Evolutionary conservation across 2,113 vertebrate species (phyloP).

Genomic region (Origma solitaria): DNA sequence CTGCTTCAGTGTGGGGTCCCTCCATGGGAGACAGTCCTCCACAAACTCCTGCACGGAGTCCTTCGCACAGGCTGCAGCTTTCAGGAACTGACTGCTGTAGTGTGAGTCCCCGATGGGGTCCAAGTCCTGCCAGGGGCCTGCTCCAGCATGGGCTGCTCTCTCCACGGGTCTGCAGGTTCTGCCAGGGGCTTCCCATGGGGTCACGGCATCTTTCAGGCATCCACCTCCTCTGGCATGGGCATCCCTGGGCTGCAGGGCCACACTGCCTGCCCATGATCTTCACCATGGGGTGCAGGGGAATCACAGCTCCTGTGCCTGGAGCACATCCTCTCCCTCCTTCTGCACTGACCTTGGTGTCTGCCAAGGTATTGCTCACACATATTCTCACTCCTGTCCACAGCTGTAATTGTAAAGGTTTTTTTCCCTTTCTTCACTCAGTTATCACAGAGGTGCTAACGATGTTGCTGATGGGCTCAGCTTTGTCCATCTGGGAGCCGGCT

Average conservation of each 20-base stretch:
- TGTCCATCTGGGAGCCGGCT: neutral
- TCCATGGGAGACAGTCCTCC: neutral
- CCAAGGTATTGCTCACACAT: neutral
- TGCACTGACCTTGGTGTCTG: neutral
- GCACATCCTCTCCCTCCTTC: neutral
- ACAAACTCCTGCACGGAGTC: too few species aligned
- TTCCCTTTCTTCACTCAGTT: neutral
- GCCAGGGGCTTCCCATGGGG: too few species aligned
- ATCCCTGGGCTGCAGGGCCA: too few species aligned
- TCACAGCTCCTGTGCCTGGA: fast-evolving
- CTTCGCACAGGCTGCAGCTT: neutral
- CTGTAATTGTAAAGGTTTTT: neutral
- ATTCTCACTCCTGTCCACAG: neutral
- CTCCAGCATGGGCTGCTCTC: neutral
- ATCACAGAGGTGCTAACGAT: neutral
- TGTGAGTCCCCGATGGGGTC: neutral
- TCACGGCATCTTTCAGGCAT: too few species aligned
- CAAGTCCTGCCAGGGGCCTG: neutral
- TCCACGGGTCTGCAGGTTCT: neutral
- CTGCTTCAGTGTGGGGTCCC: neutral
- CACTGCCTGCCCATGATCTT: too few species aligned
- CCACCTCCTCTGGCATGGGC: too few species aligned
- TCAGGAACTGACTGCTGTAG: neutral
- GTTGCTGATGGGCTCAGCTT: neutral
- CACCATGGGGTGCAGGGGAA: neutral